Conservation (phyloP, 2,888 invertebrate species). For the Cryptophagus acutangulus region DNA sequence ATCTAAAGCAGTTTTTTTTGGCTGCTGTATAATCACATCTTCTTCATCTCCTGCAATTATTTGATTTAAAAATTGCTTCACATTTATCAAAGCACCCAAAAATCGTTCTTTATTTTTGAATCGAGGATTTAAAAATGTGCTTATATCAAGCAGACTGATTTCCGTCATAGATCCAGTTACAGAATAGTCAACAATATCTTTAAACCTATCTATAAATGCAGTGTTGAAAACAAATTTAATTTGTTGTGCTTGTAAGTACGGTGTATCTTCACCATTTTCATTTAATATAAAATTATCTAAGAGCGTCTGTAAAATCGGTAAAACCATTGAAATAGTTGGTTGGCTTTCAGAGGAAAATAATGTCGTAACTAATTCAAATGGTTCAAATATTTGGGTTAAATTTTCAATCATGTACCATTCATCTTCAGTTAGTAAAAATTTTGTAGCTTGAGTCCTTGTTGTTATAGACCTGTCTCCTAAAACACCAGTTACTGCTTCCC, state of each 20-base stretch:
- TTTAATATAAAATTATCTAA: not conserved
- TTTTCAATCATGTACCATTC: not conserved
- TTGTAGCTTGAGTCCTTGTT: not conserved
- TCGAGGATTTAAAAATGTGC: conserved; percentile 8
- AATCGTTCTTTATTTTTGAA: conserved; percentile 9
- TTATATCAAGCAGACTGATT: conserved; percentile 4
- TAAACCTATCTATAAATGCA: not conserved
- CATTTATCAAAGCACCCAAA: not conserved
- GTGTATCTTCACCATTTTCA: not conserved
- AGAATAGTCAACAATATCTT: not conserved
- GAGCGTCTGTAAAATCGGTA: not conserved
- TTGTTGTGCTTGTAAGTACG: not conserved
- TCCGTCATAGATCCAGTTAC: not conserved
- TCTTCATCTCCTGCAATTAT: not conserved
- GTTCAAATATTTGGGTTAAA: conserved; percentile 6
- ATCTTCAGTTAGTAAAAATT: conserved; percentile 7
- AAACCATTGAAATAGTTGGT: conserved; percentile 8
- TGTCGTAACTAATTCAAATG: conserved; percentile 10
- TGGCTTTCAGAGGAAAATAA: conserved; percentile 11
- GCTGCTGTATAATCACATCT: not conserved
- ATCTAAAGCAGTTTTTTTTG: conserved; percentile 10
- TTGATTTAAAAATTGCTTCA: conserved; percentile 2
- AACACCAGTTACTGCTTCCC: conserved; percentile 15
- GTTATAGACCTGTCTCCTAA: conserved; percentile 11
- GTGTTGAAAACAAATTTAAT: not conserved